Evolutionary conservation across 2,113 vertebrate species (phyloP), one percentile per base, ranked within the genome.

Genomic region (Gorilla gorilla): DNA sequence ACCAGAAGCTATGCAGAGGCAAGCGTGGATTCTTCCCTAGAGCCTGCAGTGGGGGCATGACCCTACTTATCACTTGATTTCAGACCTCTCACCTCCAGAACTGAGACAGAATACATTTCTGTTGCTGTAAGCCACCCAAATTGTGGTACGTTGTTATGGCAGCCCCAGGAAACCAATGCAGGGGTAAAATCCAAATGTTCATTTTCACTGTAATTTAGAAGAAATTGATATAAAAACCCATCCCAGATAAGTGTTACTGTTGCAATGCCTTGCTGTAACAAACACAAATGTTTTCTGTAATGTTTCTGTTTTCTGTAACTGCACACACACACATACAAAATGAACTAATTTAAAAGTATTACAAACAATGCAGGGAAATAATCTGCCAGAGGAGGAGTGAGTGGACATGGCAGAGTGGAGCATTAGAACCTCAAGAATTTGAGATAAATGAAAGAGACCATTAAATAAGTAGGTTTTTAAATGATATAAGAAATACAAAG

Each of bases 191-290:
- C n/a, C 17, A 75, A 48, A n/a, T 84, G 94, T 89, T 79, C 27
- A 72, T 85, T 97, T 95, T 81, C 5, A 61, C 3, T 96, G n/a
- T 75, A 92, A 55, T 52, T 35, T 40, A 70, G 48, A 79, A 95
- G 32, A 83, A 87, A 84, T 0, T 48, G 55, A 45, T 40, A 0
- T 88, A 94, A 97, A 85, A 89, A 22, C 22, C 45, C 73, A 52
- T 38, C 17, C 40, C 32, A 40, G 35, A 35, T 61, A 30, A 89
- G 66, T 48, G 32, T 2, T 70, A 38, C 52, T 81, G 81, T 68
- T 76, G 50, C 38, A 92, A 18, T 81, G 5, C n/a, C n/a, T 64
- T 78, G 32, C 82, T 52, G 3, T 40, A 84, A 83, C 8, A 93
- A 59, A 75, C 25, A 35, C 38, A 90, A 30, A 75, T 27, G 3